A percentile compares a stretch with the other conserved stretches of the same genome.
Conservation (phyloP, 1,140 invertebrate species). For the Bombus confusus region DNA sequence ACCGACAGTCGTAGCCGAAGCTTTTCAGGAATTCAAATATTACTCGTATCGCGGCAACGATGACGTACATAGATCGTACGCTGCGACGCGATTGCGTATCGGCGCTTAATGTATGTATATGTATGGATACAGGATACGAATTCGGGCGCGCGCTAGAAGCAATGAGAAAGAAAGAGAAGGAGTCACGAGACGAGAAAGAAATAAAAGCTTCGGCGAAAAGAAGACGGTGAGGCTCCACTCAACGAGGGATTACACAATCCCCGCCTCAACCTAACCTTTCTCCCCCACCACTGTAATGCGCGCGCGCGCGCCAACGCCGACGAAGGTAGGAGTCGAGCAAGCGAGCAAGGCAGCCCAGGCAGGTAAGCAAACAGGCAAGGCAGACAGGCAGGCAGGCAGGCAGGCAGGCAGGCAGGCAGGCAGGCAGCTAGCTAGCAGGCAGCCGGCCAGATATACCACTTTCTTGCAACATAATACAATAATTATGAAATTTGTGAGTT, state of each 20-base stretch:
- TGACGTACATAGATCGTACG: background rate
- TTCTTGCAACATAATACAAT: constrained; percentile 81
- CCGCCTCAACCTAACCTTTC: constrained; percentile 80
- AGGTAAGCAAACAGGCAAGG: constrained; percentile 54
- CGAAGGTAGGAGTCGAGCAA: constrained; percentile 65
- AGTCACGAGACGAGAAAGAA: constrained; percentile 51
- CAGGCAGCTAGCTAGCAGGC: constrained; percentile 51
- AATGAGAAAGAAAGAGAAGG: background rate
- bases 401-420: constrained; percentile 47
- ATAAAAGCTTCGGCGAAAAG: constrained; percentile 71
- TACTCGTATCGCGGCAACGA: background rate
- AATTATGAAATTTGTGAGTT: constrained; percentile 83
- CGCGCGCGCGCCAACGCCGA: constrained; percentile 36
- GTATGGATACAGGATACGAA: background rate
- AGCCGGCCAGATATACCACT: constrained; percentile 72
- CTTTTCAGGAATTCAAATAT: background rate
- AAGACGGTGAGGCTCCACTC: constrained; percentile 73
- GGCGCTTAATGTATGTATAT: background rate
- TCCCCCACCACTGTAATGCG: constrained; percentile 65
- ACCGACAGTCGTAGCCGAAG: background rate
- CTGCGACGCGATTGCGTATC: background rate
- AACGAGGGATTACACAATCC: constrained; percentile 79
- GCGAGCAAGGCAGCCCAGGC: constrained; percentile 45
- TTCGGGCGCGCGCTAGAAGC: background rate
- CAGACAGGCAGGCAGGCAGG: constrained; percentile 39